Base-by-base conservation (phyloP, 2,888 invertebrate genomes). In the Cyclophora albipunctata region DNA sequence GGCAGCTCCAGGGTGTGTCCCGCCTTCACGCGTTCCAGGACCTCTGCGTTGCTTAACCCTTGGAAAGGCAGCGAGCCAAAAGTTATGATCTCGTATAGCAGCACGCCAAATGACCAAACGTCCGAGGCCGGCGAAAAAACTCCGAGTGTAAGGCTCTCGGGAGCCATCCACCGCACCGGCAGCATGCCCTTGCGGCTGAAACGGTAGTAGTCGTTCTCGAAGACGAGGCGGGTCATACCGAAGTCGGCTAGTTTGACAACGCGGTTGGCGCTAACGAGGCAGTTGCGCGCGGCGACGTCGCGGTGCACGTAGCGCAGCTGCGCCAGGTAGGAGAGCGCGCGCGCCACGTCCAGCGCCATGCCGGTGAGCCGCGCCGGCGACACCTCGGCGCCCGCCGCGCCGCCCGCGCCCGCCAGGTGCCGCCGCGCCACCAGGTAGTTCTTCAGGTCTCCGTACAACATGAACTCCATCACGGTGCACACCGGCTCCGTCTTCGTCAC, bases 101-200 rank as follows among this genome's bases (percentile, higher is more conserved):
- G 87, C 43, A 97, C 94, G 3, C 96, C 97, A 73, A 93, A 96
- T 40, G 96, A 94, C 97, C 97, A 98, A 7, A 97, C 93, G 79
- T 98, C 97, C 0, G 96, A 95, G 41, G 94, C 92, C 33, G 95
- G 91, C 1, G 96, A 95, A 78, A 96, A 97, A 49, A 95, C 90
- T 6, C 97, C 97, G 34, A 94, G 88, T 3, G 91, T 92, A 7
- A 97, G 84, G 62, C 95, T 94, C 82, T 97, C 97, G 0, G 97
- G 97, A 1, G 97, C 93, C 97, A 97, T 97, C 97, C 97, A 97
- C 55, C 96, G 90, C 5, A 97, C 96, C 0, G 96, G 96, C 60
- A 96, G 81, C 93, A 95, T 94, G 72, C 95, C 94, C 84, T 94
- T 95, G 57, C 96, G 92, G 71, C 93, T 95, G 75, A 97, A 96